These are phyloP conservation scores for Okapia johnstoni DNA, from an alignment of 2,113 vertebrate genomes.

Conservation along the genomic window DNA sequence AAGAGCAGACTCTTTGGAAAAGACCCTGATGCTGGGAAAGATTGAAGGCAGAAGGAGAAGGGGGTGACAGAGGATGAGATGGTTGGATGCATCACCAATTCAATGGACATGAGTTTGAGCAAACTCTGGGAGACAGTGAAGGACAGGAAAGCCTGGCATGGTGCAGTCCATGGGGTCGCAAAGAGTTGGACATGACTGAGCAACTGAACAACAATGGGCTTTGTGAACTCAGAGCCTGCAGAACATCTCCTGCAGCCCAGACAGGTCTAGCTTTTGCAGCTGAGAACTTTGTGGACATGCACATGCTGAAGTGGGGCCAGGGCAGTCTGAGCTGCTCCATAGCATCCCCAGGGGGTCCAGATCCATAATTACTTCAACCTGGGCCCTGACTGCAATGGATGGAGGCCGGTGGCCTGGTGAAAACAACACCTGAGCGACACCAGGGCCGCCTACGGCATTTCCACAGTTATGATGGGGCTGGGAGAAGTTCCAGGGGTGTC, in stretches of 20 bases:
- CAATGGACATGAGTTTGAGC: not conserved
- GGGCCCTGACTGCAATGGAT: not conserved
- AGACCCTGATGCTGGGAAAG: not conserved
- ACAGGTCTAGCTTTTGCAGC: not conserved
- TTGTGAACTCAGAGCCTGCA: not conserved
- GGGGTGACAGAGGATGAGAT: not conserved
- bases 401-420: not conserved
- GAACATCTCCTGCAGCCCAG: not conserved
- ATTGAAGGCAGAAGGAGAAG: not conserved
- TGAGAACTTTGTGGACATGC: not conserved
- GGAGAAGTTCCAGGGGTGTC: accelerated
- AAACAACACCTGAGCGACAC: not conserved
- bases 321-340: not conserved
- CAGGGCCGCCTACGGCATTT: not conserved
- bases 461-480: not conserved
- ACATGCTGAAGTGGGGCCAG: not conserved
- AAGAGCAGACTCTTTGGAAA: not conserved
- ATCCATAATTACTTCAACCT: not conserved
- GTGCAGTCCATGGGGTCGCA: not conserved
- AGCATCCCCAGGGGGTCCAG: not conserved
- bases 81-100: not conserved
- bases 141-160: not conserved
- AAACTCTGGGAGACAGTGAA: not conserved
- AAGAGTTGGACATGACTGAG: not conserved
- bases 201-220: not conserved